A percentile compares a stretch with the other conserved stretches of the same genome.
Evolutionary conservation across 2,797 vertebrate genomes (phyloP).

Genomic region (Hydrocynus forskahlii): DNA sequence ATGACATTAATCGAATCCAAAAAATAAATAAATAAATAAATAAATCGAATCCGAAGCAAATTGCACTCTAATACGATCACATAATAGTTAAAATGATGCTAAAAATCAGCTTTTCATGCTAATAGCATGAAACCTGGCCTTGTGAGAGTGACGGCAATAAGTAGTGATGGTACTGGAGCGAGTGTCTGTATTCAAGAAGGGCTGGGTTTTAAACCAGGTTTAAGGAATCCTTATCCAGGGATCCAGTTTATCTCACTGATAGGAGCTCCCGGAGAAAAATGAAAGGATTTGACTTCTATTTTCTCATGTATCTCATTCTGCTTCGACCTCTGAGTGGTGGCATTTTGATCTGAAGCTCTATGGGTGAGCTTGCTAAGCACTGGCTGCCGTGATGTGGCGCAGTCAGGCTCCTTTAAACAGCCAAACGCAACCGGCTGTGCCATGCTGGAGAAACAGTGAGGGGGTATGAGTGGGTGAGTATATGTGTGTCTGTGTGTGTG

Average conservation of each 20-base stretch:
- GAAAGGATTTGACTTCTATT: constrained; percentile 8
- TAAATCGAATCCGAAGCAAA: not conserved
- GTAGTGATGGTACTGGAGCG: not conserved
- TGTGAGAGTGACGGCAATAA: not conserved
- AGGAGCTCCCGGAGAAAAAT: constrained; percentile 15
- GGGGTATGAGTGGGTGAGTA: constrained; percentile 7
- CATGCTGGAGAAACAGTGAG: not conserved
- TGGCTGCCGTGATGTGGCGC: not conserved
- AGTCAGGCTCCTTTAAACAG: constrained; percentile 17
- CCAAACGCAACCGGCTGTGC: constrained; percentile 28
- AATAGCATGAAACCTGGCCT: not conserved
- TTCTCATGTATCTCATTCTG: constrained; percentile 25
- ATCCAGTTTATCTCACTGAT: constrained; percentile 14
- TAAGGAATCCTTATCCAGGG: constrained; percentile 10
- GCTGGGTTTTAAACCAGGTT: not conserved
- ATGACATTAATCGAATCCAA: not conserved
- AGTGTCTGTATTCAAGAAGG: not conserved
- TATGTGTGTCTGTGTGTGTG: constrained; percentile 19
- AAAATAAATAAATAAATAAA: no score
- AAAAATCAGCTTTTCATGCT: not conserved
- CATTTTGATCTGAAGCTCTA: constrained; percentile 58
- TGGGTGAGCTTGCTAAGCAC: not conserved
- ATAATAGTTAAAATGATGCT: not conserved
- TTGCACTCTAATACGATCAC: not conserved
- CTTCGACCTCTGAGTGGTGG: constrained; percentile 44